Evolutionary conservation across 2,797 vertebrate genomes (phyloP).

Genomic region (Chloroceryle amazona): DNA sequence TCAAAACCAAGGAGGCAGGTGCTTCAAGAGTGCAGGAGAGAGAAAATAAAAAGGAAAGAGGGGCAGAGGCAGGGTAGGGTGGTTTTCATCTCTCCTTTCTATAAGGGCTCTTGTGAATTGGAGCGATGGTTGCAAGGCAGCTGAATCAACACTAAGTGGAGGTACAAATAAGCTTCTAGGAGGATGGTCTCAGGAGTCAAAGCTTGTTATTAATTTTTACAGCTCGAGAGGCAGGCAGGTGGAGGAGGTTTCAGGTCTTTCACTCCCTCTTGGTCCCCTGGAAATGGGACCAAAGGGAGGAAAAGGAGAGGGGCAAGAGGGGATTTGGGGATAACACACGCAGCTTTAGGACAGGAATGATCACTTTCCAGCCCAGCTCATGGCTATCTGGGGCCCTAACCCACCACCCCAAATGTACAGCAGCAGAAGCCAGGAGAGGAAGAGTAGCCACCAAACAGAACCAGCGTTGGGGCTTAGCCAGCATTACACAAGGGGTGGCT

Average conservation of each 20-base stretch:
- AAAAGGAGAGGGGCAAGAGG: background rate
- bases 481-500: fast-evolving
- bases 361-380: background rate
- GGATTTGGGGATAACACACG: background rate
- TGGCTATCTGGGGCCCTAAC: too few species aligned
- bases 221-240: background rate
- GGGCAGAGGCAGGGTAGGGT: background rate
- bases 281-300: background rate
- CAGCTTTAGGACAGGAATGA: background rate
- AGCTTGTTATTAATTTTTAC: background rate
- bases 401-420: background rate
- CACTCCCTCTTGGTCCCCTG: background rate
- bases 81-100: slow-evolving; percentile 21
- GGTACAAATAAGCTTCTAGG: slow-evolving; percentile 55
- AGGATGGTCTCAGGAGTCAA: background rate
- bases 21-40: fast-evolving
- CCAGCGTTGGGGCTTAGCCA: background rate
- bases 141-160: slow-evolving; percentile 51
- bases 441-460: background rate
- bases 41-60: background rate
- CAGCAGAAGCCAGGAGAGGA: background rate
- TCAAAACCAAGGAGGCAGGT: background rate
- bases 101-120: background rate
- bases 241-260: background rate
- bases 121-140: slow-evolving; percentile 6